Conservation (phyloP, 1,140 invertebrate species). For the Papilio aristodemus region DNA sequence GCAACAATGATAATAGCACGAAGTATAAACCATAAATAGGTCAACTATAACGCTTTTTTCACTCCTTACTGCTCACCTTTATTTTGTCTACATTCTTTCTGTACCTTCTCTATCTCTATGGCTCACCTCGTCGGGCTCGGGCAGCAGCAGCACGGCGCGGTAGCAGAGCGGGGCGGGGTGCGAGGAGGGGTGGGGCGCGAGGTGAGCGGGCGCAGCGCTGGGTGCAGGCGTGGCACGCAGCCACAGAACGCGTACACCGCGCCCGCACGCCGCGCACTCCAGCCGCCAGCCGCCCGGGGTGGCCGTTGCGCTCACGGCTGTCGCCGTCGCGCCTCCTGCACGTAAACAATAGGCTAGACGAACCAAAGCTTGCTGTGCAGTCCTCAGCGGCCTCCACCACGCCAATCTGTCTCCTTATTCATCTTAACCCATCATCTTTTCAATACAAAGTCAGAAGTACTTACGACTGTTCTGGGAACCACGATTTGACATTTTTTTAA, state of each 20-base stretch:
- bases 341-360: not conserved
- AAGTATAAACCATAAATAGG: too few species aligned
- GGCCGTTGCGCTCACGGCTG: slow-evolving; percentile 50
- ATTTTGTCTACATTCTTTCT: too few species aligned
- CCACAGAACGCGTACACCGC: slow-evolving; percentile 59
- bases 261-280: slow-evolving; percentile 66
- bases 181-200: slow-evolving; percentile 53
- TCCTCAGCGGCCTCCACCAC: not conserved
- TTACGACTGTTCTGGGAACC: too few species aligned
- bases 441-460: too few species aligned
- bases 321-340: slow-evolving; percentile 62
- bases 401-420: too few species aligned
- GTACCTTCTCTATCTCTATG: too few species aligned
- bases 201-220: slow-evolving; percentile 45
- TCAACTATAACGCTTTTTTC: too few species aligned
- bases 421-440: too few species aligned
- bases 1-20: too few species aligned
- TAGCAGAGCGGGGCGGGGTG: slow-evolving; percentile 64
- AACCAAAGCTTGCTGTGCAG: not conserved
- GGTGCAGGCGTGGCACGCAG: slow-evolving; percentile 43
- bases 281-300: slow-evolving; percentile 59
- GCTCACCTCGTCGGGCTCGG: slow-evolving; percentile 55
- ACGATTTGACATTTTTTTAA: too few species aligned
- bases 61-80: too few species aligned
- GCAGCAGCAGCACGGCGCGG: slow-evolving; percentile 54